Evolutionary conservation across 2,113 vertebrate species (phyloP), one percentile per base, ranked within the genome.

Genomic region (Nestor notabilis): DNA sequence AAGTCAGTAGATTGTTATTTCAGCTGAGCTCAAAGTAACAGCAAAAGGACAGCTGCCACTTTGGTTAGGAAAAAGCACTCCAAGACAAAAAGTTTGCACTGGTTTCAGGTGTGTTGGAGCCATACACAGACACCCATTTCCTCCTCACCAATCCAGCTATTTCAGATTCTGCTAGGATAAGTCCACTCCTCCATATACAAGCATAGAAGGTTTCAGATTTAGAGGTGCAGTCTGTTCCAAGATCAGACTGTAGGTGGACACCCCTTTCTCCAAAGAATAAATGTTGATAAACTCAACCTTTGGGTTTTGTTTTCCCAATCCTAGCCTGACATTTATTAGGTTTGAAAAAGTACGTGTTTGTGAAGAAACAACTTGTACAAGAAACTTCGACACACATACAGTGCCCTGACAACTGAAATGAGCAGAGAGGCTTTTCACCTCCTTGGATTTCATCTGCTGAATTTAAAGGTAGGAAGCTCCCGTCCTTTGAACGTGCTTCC

Each of bases 31-130:
- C 60, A 77, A 49, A 78, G 47, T 56, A 84, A 72, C 64, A 77
- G 83, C 71, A 86, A 66, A 91, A 77, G 77, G 80, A 92, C 79
- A 70, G 70, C 79, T 91, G 89, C 64, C 9, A 9, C 12, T 82
- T 92, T 89, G 65, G 82, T 1, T 64, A 79, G 41, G 64, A 88
- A 88, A 70, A 90, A 80, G 64, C 29, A 68, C 71, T 75, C 28
- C 17, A 3, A 81, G 41, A 60, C 61, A 56, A 84, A 37, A 41
- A 49, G 25, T 41, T 2, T 49, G 61, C 78, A 41, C 35, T 12
- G 24, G 27, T 87, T 84, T 76, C 37, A 53, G 60, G 79, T 11
- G 1, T 5, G 10, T 1, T 35, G 17, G 28, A 61, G 69, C 74
- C 74, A 7, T 7, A 33, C 46, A 27, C 0, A 17, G 21, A 58